phyloP scores from a whole-genome alignment of 1,140 invertebrate species.

The Lordiphosa mommai region DNA sequence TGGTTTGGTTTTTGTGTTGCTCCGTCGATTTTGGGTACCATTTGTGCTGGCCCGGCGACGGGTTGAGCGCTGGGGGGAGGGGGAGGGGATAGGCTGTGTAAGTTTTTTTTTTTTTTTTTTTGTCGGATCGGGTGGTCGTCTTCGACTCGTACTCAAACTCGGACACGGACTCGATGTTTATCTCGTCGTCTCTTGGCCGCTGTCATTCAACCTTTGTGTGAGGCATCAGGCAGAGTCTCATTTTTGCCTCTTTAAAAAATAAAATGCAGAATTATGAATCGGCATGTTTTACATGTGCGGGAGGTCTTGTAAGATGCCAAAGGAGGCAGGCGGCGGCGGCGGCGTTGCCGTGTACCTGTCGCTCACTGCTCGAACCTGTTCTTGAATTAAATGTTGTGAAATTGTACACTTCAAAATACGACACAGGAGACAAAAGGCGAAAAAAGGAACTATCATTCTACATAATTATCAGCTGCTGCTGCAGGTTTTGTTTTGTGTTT shows the following conservation, averaged over 20 bases:
- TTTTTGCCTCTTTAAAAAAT: constrained; percentile 45
- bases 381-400: constrained; percentile 78
- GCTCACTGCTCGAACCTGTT: constrained; percentile 62
- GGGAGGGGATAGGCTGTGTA: constrained; percentile 1
- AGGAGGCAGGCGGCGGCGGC: background rate
- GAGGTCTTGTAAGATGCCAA: constrained; percentile 64
- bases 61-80: background rate
- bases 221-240: constrained; percentile 29
- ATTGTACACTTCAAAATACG: constrained; percentile 69
- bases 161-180: constrained; percentile 39
- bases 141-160: constrained; percentile 7
- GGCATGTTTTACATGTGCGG: constrained; percentile 79
- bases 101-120: background rate
- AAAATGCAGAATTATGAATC: constrained; percentile 78
- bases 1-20: constrained; percentile 4
- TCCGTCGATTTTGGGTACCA: background rate
- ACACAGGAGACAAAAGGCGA: constrained; percentile 30
- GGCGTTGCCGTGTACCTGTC: constrained; percentile 50
- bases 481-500: constrained; percentile 7
- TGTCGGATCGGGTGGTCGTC: background rate
- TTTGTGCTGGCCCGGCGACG: too few relatives aligned
- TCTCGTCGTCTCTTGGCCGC: constrained; percentile 30
- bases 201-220: constrained; percentile 61
- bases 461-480: constrained; percentile 63
- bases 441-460: constrained; percentile 77